A percentile compares a stretch with the other conserved stretches of the same genome.
Conservation (phyloP, 2,888 invertebrate genomes). For the Phlogophora meticulosa region DNA sequence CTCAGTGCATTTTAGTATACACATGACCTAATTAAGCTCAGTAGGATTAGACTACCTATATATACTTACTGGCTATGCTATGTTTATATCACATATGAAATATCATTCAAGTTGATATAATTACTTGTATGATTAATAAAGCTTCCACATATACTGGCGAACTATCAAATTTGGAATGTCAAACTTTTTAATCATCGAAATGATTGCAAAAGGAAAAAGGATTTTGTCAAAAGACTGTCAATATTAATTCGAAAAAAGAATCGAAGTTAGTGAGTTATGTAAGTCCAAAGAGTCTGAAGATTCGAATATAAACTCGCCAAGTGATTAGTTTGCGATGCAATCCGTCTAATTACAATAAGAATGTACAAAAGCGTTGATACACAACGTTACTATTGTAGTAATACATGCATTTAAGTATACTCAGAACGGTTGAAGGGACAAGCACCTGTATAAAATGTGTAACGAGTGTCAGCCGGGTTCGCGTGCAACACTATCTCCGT, state of each 20-base stretch:
- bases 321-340: conserved; percentile 77
- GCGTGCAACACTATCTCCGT: conserved; percentile 83
- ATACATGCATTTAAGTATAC: conserved; percentile 77
- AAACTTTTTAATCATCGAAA: conserved; percentile 59
- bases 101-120: conserved; percentile 85
- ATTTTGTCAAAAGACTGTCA: conserved; percentile 63
- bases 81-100: conserved; percentile 89
- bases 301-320: conserved; percentile 62
- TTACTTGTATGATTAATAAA: conserved; percentile 82
- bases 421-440: conserved; percentile 71
- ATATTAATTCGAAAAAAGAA: conserved; percentile 48
- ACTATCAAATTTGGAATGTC: conserved; percentile 80
- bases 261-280: conserved; percentile 37
- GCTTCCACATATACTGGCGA: conserved; percentile 78
- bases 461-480: conserved; percentile 77
- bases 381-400: conserved; percentile 66
- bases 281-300: conserved; percentile 35
- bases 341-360: conserved; percentile 66
- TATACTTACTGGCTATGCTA: conserved; percentile 82
- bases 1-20: conserved; percentile 74
- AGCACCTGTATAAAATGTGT: conserved; percentile 70
- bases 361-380: conserved; percentile 51
- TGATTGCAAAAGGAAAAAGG: conserved; percentile 41
- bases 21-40: conserved; percentile 70
- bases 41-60: conserved; percentile 73